phyloP scores from a whole-genome alignment of 1,140 invertebrate species.

The Drosophila obscura region DNA sequence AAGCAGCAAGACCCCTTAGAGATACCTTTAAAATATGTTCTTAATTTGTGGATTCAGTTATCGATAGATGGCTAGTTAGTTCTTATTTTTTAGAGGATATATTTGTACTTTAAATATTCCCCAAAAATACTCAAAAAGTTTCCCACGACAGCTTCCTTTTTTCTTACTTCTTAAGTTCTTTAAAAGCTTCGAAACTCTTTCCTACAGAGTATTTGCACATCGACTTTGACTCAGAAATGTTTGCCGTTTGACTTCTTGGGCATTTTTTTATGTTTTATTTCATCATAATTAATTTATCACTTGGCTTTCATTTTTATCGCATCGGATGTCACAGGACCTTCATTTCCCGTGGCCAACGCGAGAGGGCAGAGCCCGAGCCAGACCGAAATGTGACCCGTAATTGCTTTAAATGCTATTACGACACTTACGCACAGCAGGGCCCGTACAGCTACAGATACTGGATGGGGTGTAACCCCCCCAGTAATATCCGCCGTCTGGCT shows the following conservation, averaged over 20 bases:
- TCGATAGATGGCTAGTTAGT: too few species aligned
- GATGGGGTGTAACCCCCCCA: not conserved
- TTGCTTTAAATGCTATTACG: constrained; percentile 82
- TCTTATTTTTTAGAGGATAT: too few species aligned
- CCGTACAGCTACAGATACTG: not conserved
- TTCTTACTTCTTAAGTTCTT: too few species aligned
- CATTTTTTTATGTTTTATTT: not conserved
- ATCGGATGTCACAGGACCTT: constrained; percentile 69
- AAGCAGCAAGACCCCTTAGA: too few species aligned
- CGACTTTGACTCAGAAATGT: not conserved
- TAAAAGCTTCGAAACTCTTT: too few species aligned
- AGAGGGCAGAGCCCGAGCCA: not conserved
- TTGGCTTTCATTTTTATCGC: constrained; percentile 61
- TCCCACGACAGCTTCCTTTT: too few species aligned
- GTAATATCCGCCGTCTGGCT: constrained; percentile 29
- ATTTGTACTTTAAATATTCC: too few species aligned
- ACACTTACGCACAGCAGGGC: constrained; percentile 68
- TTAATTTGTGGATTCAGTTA: too few species aligned
- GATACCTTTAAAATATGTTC: too few species aligned
- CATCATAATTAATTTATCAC: constrained; percentile 59
- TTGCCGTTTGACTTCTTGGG: not conserved
- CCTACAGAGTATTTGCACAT: not conserved
- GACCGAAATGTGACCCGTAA: constrained; percentile 76
- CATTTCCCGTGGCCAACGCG: constrained; percentile 33
- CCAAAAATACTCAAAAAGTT: too few species aligned